Evolutionary conservation across 2,888 invertebrate genomes (phyloP), one percentile per base, ranked within the genome.

Genomic region (Callosobruchus maculatus): DNA sequence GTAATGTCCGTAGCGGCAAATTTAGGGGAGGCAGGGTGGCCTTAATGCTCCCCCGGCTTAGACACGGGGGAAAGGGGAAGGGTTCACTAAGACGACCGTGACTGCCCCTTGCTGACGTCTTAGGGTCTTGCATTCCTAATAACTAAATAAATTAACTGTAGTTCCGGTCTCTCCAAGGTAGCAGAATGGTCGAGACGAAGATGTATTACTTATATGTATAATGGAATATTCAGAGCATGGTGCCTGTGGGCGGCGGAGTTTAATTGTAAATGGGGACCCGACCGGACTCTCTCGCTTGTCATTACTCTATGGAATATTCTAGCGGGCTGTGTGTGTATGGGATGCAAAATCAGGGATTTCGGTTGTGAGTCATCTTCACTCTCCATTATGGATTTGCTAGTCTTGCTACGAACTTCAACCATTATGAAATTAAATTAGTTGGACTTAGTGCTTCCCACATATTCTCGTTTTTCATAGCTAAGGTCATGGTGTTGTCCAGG

Each of bases 81-180:
- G 49, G 49, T 13, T 49, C 49, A 49, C 49, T 49, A 49, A 49
- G 49, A 49, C 49, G 49, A 26, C 74, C 71, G 21, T 67, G 21
- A 72, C 72, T 74, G 22, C 30, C 74, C 72, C 70, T 72, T 22
- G 68, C 68, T 73, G 71, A 72, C 72, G 74, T 74, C 74, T 74
- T 71, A 69, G 72, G 20, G 72, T 74, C 74, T 74, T 74, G 72
- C 74, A 74, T 74, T 72, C 71, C 71, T 74, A 74, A 74, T 74
- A 31, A 70, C 72, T 67, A 70, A 70, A 74, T 74, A 74, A 74
- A 74, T 74, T 72, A 74, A 74, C 74, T 70, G 72, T 20, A 68
- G 68, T 68, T 70, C 71, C 69, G 74, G 49, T 74, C 49, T 71
- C 74, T 69, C 22, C 21, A n/a, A 68, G 68, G 68, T 68, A 22